Evolutionary conservation across 1,140 invertebrate genomes (phyloP), one percentile per base, ranked within the genome.

Genomic region (Halesus radiatus): DNA sequence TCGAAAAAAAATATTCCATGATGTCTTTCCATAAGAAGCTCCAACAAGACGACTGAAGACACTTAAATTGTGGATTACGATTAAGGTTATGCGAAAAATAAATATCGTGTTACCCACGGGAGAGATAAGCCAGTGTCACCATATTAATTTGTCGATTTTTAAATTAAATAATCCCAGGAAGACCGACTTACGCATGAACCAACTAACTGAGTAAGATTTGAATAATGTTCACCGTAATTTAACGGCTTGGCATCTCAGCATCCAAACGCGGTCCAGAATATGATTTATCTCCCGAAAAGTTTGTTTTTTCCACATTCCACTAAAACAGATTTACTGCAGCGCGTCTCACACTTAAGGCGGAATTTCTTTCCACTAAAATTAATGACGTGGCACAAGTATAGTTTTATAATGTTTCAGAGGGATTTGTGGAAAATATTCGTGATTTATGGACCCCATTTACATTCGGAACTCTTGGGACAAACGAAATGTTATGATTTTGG

Each of bases 221-320:
- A 76, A 56, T 76, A 62, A 80, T 76, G 74, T 54, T 76, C 60
- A 22, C 73, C 66, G 70, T 81, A 81, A 81, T 81, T 81, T 81
- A 73, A 78, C 64, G 77, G 45, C 80, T 54, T 58, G 80, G 60
- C 80, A 75, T 78, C 80, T 74, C 26, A 50, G 76, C 52, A 78
- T 26, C 23, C n/a, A n/a, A n/a, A 22, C 54, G 68, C 76, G 58
- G 26, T 74, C 52, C 45, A 22, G 54, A 22, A 58, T 53, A 81
- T 81, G 80, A 81, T 81, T 81, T 81, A 81, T 73, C 22, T 53
- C 29, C 80, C 6, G 26, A 76, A 53, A 56, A 54, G 76, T 74
- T 81, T 75, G 76, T 75, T 78, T 78, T 77, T 78, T 78, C 76
- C 62, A 70, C 76, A 78, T 78, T 78, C 76, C 66, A 68, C 76